These are phyloP conservation scores for Bufo bufo DNA, from an alignment of 2,113 vertebrate genomes.

Conservation along the genomic window DNA sequence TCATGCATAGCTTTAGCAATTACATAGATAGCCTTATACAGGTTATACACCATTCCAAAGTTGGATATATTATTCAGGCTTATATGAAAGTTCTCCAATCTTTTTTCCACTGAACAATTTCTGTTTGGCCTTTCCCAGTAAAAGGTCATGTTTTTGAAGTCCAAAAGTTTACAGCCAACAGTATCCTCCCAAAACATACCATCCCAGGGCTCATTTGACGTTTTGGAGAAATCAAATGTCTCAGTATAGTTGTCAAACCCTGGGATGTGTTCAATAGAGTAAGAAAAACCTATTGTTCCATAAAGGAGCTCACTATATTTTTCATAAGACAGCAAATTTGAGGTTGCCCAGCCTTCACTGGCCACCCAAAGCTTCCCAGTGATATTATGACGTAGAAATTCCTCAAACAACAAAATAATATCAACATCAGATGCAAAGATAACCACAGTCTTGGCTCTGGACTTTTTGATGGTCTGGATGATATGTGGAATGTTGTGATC, in stretches of 20 bases:
- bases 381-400: constrained; percentile 40
- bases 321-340: background rate
- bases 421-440: constrained; percentile 20
- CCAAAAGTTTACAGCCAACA: background rate
- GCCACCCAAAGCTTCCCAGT: constrained; percentile 46
- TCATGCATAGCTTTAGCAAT: constrained; percentile 54
- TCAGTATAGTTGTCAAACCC: constrained; percentile 26
- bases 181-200: constrained; percentile 16
- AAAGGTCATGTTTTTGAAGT: background rate
- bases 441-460: constrained; percentile 35
- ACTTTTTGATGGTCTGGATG: constrained; percentile 27
- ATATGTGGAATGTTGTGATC: constrained; percentile 33
- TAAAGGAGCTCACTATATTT: background rate
- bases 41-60: constrained; percentile 4
- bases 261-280: constrained; percentile 28
- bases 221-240: background rate
- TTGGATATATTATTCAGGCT: constrained; percentile 15
- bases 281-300: constrained; percentile 46
- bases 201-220: background rate
- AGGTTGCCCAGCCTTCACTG: constrained; percentile 53
- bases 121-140: background rate
- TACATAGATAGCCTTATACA: constrained; percentile 48
- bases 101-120: constrained; percentile 25
- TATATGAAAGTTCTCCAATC: background rate
- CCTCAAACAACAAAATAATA: background rate